Percentiles rank a stretch among this genome's conserved stretches.
Conservation (phyloP, 2,113 vertebrate genomes). For the Hepsetus odoe region DNA sequence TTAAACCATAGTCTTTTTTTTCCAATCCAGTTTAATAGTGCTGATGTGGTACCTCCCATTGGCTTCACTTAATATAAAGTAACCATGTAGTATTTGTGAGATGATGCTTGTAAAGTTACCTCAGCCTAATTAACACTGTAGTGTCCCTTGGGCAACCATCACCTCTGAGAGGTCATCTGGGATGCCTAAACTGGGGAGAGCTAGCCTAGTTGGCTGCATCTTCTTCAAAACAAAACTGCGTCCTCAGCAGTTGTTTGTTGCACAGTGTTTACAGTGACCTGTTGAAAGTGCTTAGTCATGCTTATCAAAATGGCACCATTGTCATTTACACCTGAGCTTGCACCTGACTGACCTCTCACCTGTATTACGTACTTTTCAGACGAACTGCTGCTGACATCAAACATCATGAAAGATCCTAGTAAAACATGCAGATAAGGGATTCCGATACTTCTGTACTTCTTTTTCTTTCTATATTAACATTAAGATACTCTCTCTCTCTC, state of each 20-base stretch:
- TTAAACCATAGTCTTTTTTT: too few relatives aligned
- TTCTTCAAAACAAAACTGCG: conserved; percentile 52
- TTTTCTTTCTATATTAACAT: background rate
- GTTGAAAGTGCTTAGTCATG: conserved; percentile 59
- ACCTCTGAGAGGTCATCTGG: conserved; percentile 23
- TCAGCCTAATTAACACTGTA: conserved; percentile 37
- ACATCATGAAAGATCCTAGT: too few relatives aligned
- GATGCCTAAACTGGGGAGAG: conserved; percentile 29
- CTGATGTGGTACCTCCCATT: background rate
- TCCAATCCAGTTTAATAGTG: too few relatives aligned
- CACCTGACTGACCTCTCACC: conserved; percentile 53
- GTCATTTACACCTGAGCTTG: conserved; percentile 44
- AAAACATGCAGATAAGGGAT: background rate
- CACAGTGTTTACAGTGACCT: conserved; percentile 4
- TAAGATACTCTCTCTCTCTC: background rate
- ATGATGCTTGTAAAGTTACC: background rate
- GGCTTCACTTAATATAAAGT: background rate
- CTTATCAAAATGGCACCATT: conserved; percentile 63
- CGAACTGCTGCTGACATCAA: conserved; percentile 14
- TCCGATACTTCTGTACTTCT: background rate
- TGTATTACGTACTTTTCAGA: conserved; percentile 35
- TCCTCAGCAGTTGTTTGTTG: conserved; percentile 9
- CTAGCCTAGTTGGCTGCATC: conserved; percentile 29
- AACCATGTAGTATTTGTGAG: conserved; percentile 1
- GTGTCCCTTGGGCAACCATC: background rate